Evolutionary conservation across 2,113 vertebrate species (phyloP).

Genomic region (Beaufortia kweichowensis): DNA sequence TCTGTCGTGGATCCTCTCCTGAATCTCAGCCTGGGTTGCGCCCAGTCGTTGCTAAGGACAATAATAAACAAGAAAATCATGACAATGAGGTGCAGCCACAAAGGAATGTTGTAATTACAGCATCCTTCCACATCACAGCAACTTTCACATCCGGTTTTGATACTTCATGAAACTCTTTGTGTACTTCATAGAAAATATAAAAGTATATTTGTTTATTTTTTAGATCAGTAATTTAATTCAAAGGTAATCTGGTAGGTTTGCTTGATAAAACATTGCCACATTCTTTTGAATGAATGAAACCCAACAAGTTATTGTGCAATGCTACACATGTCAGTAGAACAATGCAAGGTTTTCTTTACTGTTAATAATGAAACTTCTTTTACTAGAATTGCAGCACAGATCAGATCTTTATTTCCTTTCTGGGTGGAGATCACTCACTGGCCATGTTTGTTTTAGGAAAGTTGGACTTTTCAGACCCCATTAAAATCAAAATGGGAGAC

Average conservation of each 20-base stretch:
- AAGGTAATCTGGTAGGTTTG: background rate
- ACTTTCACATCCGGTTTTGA: background rate
- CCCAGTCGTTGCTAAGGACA: constrained; percentile 73
- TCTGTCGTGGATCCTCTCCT: constrained; percentile 78
- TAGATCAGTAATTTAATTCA: background rate
- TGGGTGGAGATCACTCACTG: constrained; percentile 44
- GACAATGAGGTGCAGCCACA: background rate
- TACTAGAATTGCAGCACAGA: constrained; percentile 27
- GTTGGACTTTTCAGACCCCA: constrained; percentile 35
- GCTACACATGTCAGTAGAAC: background rate
- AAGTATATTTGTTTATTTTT: background rate
- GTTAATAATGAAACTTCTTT: constrained; percentile 27
- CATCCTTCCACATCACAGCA: background rate
- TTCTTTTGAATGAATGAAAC: background rate
- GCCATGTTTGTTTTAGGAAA: constrained; percentile 43
- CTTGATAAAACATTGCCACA: background rate
- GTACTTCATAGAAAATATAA: background rate
- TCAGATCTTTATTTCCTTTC: background rate
- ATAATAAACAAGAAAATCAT: background rate
- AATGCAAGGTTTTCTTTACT: constrained; percentile 34
- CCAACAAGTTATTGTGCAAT: background rate
- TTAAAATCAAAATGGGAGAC: no score
- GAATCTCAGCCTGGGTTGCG: constrained; percentile 78
- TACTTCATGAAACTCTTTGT: background rate
- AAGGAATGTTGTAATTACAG: background rate